phyloP scores from a whole-genome alignment of 2,888 invertebrate genomes.

The Microchrysa polita region DNA sequence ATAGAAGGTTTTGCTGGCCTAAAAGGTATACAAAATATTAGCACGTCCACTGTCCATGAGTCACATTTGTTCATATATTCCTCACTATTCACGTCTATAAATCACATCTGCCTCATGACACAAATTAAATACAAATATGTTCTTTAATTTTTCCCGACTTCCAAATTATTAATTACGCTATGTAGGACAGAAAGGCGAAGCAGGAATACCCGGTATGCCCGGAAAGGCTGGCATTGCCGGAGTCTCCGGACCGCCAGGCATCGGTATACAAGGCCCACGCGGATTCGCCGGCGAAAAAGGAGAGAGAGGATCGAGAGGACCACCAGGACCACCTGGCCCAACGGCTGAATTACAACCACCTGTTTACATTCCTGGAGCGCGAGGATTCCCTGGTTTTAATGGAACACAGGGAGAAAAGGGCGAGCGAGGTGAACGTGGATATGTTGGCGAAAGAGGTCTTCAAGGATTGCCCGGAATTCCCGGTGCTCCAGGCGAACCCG shows the following conservation, averaged over 20 bases:
- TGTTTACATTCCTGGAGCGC: slow-evolving; percentile 57
- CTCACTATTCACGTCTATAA: too few relatives aligned
- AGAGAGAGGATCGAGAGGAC: slow-evolving; percentile 67
- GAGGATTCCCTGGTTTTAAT: slow-evolving; percentile 56
- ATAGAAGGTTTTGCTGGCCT: slow-evolving; percentile 52
- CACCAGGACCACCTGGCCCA: slow-evolving; percentile 69
- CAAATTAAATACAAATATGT: too few relatives aligned
- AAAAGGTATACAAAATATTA: slow-evolving; percentile 61
- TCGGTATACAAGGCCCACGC: slow-evolving; percentile 31
- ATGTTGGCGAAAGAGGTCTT: slow-evolving; percentile 72
- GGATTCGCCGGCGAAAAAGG: slow-evolving; percentile 54
- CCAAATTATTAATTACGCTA: too few relatives aligned
- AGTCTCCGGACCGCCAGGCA: slow-evolving; percentile 61
- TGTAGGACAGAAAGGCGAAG: slow-evolving; percentile 55
- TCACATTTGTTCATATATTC: too few relatives aligned
- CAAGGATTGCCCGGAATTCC: slow-evolving; percentile 69
- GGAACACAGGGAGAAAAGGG: slow-evolving; percentile 62
- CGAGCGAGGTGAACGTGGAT: slow-evolving; percentile 70
- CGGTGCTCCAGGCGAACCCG: slow-evolving; percentile 67
- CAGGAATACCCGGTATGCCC: slow-evolving; percentile 53
- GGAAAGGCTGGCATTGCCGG: slow-evolving; percentile 45
- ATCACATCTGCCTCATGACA: too few relatives aligned
- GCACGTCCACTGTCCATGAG: too few relatives aligned
- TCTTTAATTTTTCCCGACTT: too few relatives aligned
- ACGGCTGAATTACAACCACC: slow-evolving; percentile 69